Evolutionary conservation across 1,140 invertebrate genomes (phyloP).

Genomic region (Hermetia illucens): DNA sequence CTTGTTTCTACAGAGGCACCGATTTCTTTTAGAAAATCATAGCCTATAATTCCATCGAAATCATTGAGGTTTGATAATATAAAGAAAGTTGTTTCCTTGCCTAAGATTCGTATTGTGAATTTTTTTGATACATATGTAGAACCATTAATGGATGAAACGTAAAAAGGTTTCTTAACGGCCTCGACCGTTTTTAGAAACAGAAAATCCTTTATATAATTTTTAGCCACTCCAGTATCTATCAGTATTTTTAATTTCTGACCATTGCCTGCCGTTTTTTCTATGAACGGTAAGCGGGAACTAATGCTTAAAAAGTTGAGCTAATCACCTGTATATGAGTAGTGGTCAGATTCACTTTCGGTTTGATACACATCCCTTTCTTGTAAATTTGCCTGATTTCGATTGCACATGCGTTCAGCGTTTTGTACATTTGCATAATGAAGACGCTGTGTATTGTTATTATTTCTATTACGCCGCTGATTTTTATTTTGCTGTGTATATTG

Average conservation of each 20-base stretch:
- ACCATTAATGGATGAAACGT: background rate
- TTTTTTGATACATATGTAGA: background rate
- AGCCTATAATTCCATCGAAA: constrained; percentile 2
- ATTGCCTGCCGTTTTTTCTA: background rate
- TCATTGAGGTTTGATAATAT: background rate
- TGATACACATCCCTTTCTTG: too few relatives aligned
- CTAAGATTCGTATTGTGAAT: background rate
- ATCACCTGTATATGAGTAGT: too few relatives aligned
- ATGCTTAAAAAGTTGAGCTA: background rate
- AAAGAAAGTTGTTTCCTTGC: background rate
- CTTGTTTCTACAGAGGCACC: background rate
- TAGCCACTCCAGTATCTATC: constrained; percentile 1
- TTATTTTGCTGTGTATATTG: too few relatives aligned
- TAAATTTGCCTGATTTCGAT: too few relatives aligned
- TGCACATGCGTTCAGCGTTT: too few relatives aligned
- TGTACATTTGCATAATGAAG: too few relatives aligned
- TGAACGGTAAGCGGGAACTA: background rate
- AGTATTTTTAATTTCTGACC: constrained; percentile 1
- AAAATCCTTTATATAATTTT: background rate
- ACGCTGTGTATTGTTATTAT: too few relatives aligned
- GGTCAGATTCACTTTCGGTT: too few relatives aligned
- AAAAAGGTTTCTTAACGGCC: background rate
- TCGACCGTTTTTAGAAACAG: background rate
- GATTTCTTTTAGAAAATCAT: background rate
- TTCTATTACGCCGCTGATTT: too few relatives aligned